Evolutionary conservation across 2,888 invertebrate species (phyloP).

Genomic region (Callinectes sapidus): DNA sequence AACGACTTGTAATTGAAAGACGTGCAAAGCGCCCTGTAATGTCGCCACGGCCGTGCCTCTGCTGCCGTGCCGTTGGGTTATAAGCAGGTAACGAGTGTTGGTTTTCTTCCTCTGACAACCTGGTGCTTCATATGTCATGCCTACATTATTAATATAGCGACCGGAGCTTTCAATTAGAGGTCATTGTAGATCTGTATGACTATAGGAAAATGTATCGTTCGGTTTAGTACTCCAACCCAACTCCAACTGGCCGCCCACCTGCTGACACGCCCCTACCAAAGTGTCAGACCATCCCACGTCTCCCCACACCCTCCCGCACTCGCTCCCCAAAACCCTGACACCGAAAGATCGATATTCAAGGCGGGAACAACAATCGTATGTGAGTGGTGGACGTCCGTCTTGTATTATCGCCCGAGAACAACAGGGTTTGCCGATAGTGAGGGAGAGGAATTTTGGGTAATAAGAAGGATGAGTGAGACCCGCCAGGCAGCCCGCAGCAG

Average conservation of each 20-base stretch:
- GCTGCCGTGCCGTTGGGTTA: slow-evolving; percentile 18
- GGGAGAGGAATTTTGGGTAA: slow-evolving; percentile 24
- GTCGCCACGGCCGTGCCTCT: slow-evolving; percentile 13
- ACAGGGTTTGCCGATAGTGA: slow-evolving; percentile 13
- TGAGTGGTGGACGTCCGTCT: background rate
- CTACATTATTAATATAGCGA: slow-evolving; percentile 40
- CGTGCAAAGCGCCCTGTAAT: slow-evolving; percentile 17
- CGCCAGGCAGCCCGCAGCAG: background rate
- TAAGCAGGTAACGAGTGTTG: slow-evolving; percentile 42
- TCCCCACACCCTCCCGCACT: background rate
- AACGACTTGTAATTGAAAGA: slow-evolving; percentile 24
- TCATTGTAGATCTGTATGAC: slow-evolving; percentile 32
- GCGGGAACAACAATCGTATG: slow-evolving; percentile 8
- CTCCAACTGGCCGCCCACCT: background rate
- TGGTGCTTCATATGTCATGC: slow-evolving; percentile 34
- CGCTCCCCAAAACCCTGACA: background rate
- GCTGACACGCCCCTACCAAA: slow-evolving; percentile 16
- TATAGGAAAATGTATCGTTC: background rate
- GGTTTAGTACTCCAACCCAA: background rate
- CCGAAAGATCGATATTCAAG: slow-evolving; percentile 18
- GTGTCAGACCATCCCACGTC: background rate
- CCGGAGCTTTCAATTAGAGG: slow-evolving; percentile 42
- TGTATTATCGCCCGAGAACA: slow-evolving; percentile 10
- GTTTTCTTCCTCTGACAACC: slow-evolving; percentile 39
- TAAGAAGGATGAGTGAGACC: slow-evolving; percentile 34